Evolutionary conservation across 2,113 vertebrate species (phyloP).

Genomic region (Apteryx mantelli): DNA sequence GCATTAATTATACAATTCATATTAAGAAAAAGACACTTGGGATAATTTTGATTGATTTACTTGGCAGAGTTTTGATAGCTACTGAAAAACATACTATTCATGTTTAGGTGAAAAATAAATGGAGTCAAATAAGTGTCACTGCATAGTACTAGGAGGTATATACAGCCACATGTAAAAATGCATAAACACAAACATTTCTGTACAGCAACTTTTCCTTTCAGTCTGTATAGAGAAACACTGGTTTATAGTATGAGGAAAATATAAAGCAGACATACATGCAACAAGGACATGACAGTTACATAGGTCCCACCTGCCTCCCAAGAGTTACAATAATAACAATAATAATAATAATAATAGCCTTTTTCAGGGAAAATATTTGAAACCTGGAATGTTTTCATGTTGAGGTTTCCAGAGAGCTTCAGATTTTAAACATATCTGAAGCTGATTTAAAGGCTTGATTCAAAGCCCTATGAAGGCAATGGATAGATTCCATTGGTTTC

Average conservation of each 20-base stretch:
- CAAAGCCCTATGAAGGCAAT: slow-evolving; percentile 63
- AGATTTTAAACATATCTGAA: slow-evolving; percentile 68
- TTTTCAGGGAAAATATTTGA: slow-evolving; percentile 50
- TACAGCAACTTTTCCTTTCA: slow-evolving; percentile 68
- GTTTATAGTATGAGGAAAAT: slow-evolving; percentile 76
- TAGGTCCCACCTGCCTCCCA: slow-evolving; percentile 60
- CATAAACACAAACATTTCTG: slow-evolving; percentile 72
- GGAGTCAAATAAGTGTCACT: slow-evolving; percentile 68
- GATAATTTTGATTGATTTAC: slow-evolving; percentile 78
- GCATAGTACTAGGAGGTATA: slow-evolving; percentile 76
- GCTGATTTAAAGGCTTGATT: slow-evolving; percentile 57
- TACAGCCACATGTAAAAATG: slow-evolving; percentile 75
- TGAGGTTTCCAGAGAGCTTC: slow-evolving; percentile 75
- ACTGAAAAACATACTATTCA: slow-evolving; percentile 77
- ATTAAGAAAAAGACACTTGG: slow-evolving; percentile 73
- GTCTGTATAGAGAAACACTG: slow-evolving; percentile 75
- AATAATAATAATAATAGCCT: slow-evolving; percentile 41
- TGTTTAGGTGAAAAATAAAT: slow-evolving; percentile 78
- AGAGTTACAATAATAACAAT: slow-evolving; percentile 58
- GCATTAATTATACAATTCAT: slow-evolving; percentile 72
- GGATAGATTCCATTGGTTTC: slow-evolving; percentile 62
- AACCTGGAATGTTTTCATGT: slow-evolving; percentile 80
- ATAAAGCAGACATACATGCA: slow-evolving; percentile 77
- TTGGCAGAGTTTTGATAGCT: slow-evolving; percentile 75
- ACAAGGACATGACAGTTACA: slow-evolving; percentile 71